Evolutionary conservation across 2,888 invertebrate species (phyloP).

Genomic region (Lampropteryx suffumata): DNA sequence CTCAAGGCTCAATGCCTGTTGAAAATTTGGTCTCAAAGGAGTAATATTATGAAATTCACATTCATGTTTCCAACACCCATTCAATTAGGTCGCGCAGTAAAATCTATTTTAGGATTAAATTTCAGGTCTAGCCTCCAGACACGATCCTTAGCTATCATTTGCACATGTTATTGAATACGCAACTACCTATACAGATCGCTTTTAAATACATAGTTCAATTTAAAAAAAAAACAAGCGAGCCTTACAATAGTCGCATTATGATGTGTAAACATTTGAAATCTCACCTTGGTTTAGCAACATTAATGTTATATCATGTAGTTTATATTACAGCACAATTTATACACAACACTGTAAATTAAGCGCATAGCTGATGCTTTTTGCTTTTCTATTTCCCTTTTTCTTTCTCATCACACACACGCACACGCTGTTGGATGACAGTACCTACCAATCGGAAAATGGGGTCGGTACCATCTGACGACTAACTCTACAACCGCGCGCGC

Average conservation of each 20-base stretch:
- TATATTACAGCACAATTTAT: too few species aligned
- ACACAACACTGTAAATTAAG: too few species aligned
- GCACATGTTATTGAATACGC: constrained; percentile 17
- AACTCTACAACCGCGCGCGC: too few species aligned
- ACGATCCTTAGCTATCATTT: constrained; percentile 21
- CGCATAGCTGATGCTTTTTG: too few species aligned
- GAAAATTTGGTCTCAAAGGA: constrained; percentile 8
- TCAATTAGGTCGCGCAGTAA: constrained; percentile 24
- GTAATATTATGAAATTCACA: constrained; percentile 19
- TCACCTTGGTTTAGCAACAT: too few species aligned
- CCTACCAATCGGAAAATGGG: too few species aligned
- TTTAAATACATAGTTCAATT: not conserved
- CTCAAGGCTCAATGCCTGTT: not conserved
- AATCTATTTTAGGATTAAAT: constrained; percentile 25
- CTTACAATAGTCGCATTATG: constrained; percentile 31
- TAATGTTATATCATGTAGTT: too few species aligned
- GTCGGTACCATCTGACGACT: too few species aligned
- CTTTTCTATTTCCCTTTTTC: too few species aligned
- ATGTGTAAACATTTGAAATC: too few species aligned
- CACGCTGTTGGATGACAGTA: too few species aligned
- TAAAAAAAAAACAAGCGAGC: constrained; percentile 33
- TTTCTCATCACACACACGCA: too few species aligned
- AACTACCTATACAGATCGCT: constrained; percentile 1
- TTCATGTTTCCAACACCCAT: constrained; percentile 24
- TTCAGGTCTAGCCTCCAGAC: constrained; percentile 17